Evolutionary conservation across 2,113 vertebrate genomes (phyloP), one percentile per base, ranked within the genome.

Genomic region (Eulemur macaco): DNA sequence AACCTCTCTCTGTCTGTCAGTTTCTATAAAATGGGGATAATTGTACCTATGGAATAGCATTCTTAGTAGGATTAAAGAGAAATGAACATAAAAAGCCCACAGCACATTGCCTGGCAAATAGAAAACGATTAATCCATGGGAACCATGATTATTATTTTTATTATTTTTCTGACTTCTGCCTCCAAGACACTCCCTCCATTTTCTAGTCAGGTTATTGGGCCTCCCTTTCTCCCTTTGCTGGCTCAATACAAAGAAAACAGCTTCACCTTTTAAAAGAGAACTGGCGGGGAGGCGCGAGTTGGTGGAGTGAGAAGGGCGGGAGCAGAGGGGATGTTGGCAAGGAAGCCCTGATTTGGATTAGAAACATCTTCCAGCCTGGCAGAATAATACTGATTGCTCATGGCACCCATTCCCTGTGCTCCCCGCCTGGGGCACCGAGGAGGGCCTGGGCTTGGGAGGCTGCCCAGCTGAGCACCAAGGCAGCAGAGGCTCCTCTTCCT

Each of bases 381-480:
- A 87, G 31, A 80, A 31, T 60, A 71, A 85, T 31, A 74, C 27
- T 42, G 7, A 73, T 74, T 34, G 10, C 29, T 94, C 10, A 58
- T 60, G 21, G 34, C 42, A 82, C 42, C 25, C 27, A 10, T 60
- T 60, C 34, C 68, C 31, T 21, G 21, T 4, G 20, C 42, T 60
- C 66, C 42, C 15, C 63, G 31, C 45, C 42, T 34, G 42, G 69
- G 64, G 52, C 31, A 74, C 18, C 56, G 37, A 50, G 68, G 92
- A 77, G 91, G 82, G 94, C 94, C 27, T 9, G 60, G 91, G 91
- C 98, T 98, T 98, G 98, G 98, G 98, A 98, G 98, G 98, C 98
- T 98, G 99, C 98, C 98, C 98, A 98, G 98, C 98, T 98, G 98
- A 98, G 98, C 93, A 98, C 63, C 97, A 95, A 97, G 47, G 60